These are phyloP conservation scores for Dolichoris vasculosae DNA, from an alignment of 1,140 invertebrate species.

Conservation along the genomic window DNA sequence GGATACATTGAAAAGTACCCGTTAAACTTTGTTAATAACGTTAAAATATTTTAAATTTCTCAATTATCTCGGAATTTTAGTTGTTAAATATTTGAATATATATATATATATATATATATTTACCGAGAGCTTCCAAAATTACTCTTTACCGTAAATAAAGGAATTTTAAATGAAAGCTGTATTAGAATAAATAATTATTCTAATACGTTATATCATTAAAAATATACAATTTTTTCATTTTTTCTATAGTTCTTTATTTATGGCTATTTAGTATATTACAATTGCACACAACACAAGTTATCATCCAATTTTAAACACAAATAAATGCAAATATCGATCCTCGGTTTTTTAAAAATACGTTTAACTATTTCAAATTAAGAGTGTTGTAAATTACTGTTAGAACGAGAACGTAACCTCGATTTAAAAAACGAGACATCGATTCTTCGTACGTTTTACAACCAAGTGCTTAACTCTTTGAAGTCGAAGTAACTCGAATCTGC, in stretches of 20 bases:
- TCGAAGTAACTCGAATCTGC: not conserved
- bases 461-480: not conserved
- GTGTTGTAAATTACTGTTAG: not conserved
- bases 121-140: not conserved
- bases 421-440: constrained; percentile 8
- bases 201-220: not conserved
- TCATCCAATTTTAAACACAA: not conserved
- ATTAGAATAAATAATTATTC: not conserved
- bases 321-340: not conserved
- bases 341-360: not conserved
- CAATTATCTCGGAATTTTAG: not conserved
- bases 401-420: not conserved
- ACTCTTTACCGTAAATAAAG: not conserved
- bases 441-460: too few species aligned
- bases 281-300: not conserved
- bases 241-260: too few species aligned
- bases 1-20: not conserved
- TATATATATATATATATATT: too few species aligned
- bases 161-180: not conserved
- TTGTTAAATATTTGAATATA: not conserved
- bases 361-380: not conserved
- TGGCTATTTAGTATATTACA: not conserved
- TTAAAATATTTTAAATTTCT: not conserved
- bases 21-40: not conserved
- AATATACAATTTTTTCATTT: not conserved